Base-by-base conservation (phyloP, 1,140 invertebrate species). In the Cataglyphis hispanica region DNA sequence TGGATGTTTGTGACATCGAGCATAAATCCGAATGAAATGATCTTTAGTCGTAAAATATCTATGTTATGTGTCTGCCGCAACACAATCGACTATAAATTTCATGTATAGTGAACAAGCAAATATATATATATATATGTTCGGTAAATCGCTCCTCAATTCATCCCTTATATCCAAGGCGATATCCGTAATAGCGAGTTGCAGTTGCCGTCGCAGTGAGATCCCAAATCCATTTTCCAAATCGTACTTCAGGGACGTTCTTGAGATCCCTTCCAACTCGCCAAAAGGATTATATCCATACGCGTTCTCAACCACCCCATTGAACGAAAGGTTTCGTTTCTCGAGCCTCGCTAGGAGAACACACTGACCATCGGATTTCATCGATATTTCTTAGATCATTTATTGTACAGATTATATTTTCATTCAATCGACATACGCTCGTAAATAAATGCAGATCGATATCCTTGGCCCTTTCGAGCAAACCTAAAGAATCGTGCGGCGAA, bases 181-280 rank as follows among this genome's bases (percentile, higher is more conserved):
- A 84, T 84, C 58, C 43, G 58, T 77, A 84, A 74, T 72, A 53
- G 43, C 53, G 60, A 61, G 13, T 64, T 74, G 85, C 43, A 70
- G 53, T 56, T 43, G 53, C 64, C 16, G 34, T 63, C 34, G n/a
- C 22, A n/a, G 66, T 50, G 66, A 78, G 5, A 50, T 76, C 8
- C 22, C 13, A 58, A 75, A 87, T 87, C 87, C 86, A 78, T 87
- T 87, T 63, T 77, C 74, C 64, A 72, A 75, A 85, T 89, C 70
- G 46, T 66, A 75, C 74, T 76, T 67, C 74, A 66, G 78, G 58
- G 70, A 50, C 46, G 77, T 11, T 86, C 75, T 58, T 74, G 34
- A 60, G 40, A 58, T 22, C 43, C 22, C 27, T 43, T 64, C 13
- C 7, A 53, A 74, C 27, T 46, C 60, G 56, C 37, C 40, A 66